A percentile compares a stretch with the other conserved stretches of the same genome.
These are phyloP conservation scores for Takifugu bimaculatus DNA, from an alignment of 2,113 vertebrate species.

Conservation along the genomic window DNA sequence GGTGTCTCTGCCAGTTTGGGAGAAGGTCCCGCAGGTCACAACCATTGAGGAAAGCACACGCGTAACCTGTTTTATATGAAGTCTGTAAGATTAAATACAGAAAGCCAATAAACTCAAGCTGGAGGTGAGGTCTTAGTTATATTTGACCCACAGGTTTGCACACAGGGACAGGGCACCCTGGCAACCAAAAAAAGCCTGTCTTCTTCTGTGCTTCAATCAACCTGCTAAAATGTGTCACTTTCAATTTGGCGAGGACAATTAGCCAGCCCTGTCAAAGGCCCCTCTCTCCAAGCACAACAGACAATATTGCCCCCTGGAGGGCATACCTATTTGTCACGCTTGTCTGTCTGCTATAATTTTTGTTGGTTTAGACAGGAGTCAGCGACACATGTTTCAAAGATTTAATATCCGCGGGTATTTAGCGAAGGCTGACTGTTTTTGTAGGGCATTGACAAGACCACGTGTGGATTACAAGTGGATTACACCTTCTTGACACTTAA, in stretches of 20 bases:
- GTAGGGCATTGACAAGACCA: neutral
- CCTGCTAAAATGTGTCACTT: too few species aligned
- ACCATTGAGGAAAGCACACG: constrained; percentile 52
- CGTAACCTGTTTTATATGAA: constrained; percentile 70
- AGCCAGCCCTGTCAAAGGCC: constrained; percentile 31
- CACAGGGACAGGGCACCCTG: constrained; percentile 4
- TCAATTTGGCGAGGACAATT: constrained; percentile 18
- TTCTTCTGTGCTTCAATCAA: too few species aligned
- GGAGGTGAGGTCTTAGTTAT: constrained; percentile 13
- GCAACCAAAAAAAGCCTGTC: too few species aligned
- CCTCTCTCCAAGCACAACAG: constrained; percentile 25
- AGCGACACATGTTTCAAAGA: constrained; percentile 9
- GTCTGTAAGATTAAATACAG: constrained; percentile 66
- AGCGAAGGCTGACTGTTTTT: neutral
- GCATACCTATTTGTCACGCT: constrained; percentile 55
- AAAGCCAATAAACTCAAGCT: constrained; percentile 52
- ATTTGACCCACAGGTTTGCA: constrained; percentile 24
- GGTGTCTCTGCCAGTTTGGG: constrained; percentile 61
- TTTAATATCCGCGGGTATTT: constrained; percentile 21
- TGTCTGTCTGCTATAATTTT: constrained; percentile 24
- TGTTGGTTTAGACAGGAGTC: neutral
- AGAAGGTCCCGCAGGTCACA: constrained; percentile 52
- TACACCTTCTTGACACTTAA: constrained; percentile 4
- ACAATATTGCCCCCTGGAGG: constrained; percentile 76
- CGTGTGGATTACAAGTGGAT: constrained; percentile 3